Percentiles rank a stretch among this genome's conserved stretches.
Evolutionary conservation across 2,113 vertebrate genomes (phyloP).

Genomic region (Cyrtonyx montezumae): DNA sequence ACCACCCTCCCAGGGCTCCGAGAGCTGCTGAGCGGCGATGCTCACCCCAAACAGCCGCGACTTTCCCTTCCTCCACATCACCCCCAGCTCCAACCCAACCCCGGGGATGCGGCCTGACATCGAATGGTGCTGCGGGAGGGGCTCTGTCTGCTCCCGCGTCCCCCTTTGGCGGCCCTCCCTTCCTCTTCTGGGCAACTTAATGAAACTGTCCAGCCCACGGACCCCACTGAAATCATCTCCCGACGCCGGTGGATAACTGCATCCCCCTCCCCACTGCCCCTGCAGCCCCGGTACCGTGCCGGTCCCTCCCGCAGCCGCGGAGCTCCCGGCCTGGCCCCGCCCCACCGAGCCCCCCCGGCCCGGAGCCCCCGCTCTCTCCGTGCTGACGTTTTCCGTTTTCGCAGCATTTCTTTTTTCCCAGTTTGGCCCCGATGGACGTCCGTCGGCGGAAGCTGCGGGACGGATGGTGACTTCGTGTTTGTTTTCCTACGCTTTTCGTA

Average conservation of each 20-base stretch:
- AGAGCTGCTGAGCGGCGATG: not conserved
- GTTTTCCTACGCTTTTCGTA: not conserved
- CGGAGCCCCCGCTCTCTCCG: not conserved
- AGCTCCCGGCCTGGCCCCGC: not conserved
- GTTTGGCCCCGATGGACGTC: fast-evolving
- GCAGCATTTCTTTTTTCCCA: not conserved
- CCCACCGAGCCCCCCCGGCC: not conserved
- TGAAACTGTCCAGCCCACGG: not conserved
- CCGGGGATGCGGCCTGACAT: fast-evolving
- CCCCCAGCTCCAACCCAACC: not conserved
- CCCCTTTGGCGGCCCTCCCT: not conserved
- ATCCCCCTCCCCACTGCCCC: not conserved
- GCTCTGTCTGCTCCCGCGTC: fast-evolving
- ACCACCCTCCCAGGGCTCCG: fast-evolving
- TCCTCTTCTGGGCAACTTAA: not conserved
- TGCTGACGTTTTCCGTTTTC: not conserved
- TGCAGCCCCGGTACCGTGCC: not conserved
- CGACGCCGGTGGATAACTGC: fast-evolving
- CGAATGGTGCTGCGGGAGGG: not conserved
- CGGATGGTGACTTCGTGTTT: not conserved
- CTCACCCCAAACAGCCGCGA: not conserved
- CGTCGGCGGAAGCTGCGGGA: not conserved
- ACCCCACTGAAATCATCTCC: not conserved
- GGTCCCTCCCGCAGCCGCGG: not conserved
- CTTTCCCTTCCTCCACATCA: not conserved